These are phyloP conservation scores for Manis pentadactyla DNA, from an alignment of 2,797 vertebrate species.

Conservation along the genomic window DNA sequence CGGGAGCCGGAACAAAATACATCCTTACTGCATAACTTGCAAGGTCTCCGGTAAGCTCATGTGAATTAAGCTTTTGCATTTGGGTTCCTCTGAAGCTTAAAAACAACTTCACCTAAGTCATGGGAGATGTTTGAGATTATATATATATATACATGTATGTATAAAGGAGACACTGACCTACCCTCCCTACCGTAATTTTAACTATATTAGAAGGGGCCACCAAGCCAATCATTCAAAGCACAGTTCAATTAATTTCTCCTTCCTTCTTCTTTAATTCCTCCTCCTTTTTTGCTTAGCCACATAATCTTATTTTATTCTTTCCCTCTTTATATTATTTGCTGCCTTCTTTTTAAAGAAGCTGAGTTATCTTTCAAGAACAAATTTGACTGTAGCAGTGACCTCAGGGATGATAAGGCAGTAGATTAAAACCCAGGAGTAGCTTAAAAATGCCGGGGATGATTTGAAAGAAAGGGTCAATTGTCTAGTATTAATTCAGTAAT, in stretches of 20 bases:
- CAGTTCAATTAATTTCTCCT: conserved; percentile 71
- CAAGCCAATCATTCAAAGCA: conserved; percentile 45
- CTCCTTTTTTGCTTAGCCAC: conserved; percentile 58
- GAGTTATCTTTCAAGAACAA: conserved; percentile 70
- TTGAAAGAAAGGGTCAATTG: conserved; percentile 66
- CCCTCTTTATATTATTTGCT: conserved; percentile 57
- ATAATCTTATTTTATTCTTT: conserved; percentile 65
- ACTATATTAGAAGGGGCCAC: background rate
- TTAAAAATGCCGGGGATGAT: conserved; percentile 58
- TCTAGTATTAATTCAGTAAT: conserved; percentile 68
- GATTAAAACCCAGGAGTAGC: conserved; percentile 61
- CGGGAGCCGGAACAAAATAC: background rate
- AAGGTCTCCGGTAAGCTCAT: conserved; percentile 50
- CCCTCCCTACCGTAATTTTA: conserved; percentile 9
- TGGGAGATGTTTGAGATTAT: background rate
- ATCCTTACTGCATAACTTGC: background rate
- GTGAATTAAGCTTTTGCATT: conserved; percentile 49
- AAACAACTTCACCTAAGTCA: conserved; percentile 69
- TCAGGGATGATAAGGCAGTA: conserved; percentile 34
- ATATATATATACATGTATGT: background rate
- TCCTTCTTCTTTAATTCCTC: conserved; percentile 41
- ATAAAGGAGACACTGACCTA: conserved; percentile 16
- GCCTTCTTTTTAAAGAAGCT: conserved; percentile 59
- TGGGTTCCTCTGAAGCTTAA: conserved; percentile 49
- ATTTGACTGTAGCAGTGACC: conserved; percentile 58